These are phyloP conservation scores for Eristalinus aeneus DNA, from an alignment of 2,888 invertebrate species.

Conservation along the genomic window DNA sequence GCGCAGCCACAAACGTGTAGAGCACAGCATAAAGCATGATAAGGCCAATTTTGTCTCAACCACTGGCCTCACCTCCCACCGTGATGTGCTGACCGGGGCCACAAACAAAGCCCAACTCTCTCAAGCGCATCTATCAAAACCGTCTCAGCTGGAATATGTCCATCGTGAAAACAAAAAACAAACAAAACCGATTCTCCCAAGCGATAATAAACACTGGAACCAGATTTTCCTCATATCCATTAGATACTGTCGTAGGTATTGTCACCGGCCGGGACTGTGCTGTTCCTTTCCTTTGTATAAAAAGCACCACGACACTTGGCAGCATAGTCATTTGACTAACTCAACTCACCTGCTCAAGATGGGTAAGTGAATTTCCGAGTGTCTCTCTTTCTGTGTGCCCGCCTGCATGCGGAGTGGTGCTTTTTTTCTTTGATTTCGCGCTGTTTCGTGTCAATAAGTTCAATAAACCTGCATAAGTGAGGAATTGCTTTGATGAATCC, in stretches of 20 bases:
- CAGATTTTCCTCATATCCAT: constrained; percentile 47
- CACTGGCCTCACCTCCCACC: constrained; percentile 9
- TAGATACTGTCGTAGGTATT: constrained; percentile 19
- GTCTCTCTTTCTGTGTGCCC: constrained; percentile 7
- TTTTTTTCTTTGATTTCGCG: constrained; percentile 28
- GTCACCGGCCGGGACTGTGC: constrained; percentile 12
- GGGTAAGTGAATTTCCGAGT: constrained; percentile 58
- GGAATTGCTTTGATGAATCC: constrained; percentile 41
- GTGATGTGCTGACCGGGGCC: not conserved
- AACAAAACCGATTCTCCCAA: constrained; percentile 39
- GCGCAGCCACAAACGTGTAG: not conserved
- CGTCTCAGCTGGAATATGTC: constrained; percentile 49
- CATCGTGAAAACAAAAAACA: constrained; percentile 8
- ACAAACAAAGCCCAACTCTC: constrained; percentile 34
- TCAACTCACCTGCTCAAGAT: constrained; percentile 67
- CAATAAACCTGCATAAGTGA: constrained; percentile 48
- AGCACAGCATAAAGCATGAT: constrained; percentile 28
- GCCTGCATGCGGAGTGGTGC: not conserved
- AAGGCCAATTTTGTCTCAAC: constrained; percentile 44
- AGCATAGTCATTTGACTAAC: constrained; percentile 65
- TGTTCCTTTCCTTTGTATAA: constrained; percentile 61
- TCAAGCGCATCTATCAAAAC: constrained; percentile 64
- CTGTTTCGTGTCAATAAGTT: constrained; percentile 47
- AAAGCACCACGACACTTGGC: constrained; percentile 51
- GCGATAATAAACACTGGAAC: constrained; percentile 54